Evolutionary conservation across 2,797 vertebrate genomes (phyloP), one percentile per base, ranked within the genome.

Genomic region (Aeoliscus strigatus): DNA sequence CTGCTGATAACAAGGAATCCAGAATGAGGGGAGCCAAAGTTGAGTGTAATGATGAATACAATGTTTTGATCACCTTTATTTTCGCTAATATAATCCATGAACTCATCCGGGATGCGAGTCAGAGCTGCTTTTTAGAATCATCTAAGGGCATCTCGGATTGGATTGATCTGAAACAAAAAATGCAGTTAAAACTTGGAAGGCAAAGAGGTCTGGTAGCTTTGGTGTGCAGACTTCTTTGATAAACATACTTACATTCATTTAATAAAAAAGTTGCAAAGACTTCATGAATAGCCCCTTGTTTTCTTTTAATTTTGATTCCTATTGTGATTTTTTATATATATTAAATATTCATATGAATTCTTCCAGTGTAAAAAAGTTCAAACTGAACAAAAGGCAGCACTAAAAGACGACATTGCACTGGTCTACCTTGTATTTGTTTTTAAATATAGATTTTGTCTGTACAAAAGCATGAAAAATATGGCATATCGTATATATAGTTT

Each of bases 161-260:
- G 18, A 71, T 66, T 82, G 61, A 75, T 66, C 78, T 46, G 61
- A 43, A 73, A 75, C 59, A 54, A 55, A 62, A 70, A 58, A 43
- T 55, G 50, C 45, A 43, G 35, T 50, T 60, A 55, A 32, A 72
- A 52, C 18, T 9, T 17, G 14, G 32, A 36, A 43, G 58, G 21
- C 31, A 27, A 46, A n/a, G 35, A 27, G 38, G 52, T 66, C 54
- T 58, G 34, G 43, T 49, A 52, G 39, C 59, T 52, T 53, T 49
- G 23, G 27, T 49, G 15, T 44, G 42, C 48, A 16, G 8, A 46
- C 61, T 32, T 24, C 39, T 36, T 61, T 46, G 42, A 60, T 60
- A 41, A 64, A 64, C 60, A 39, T 50, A 47, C 47, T 48, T 32
- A 67, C n/a, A 68, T 69, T 56, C 70, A 68, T 74, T 27, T 54